phyloP scores from a whole-genome alignment of 2,113 vertebrate genomes.

The Bujurquina vittata region DNA sequence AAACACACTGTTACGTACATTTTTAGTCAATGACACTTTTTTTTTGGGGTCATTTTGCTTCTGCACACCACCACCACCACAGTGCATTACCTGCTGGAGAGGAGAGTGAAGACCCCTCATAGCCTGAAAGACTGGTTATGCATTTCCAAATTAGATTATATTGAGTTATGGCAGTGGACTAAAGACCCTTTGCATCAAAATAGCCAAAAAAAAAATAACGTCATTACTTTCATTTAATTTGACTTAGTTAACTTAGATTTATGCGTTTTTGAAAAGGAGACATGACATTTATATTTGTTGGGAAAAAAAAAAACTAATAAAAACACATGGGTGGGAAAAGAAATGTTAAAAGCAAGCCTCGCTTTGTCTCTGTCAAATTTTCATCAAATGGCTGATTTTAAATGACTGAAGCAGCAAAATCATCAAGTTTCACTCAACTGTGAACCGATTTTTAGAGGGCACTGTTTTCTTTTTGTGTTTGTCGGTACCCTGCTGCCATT shows the following conservation, averaged over 20 bases:
- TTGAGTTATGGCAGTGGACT: neutral
- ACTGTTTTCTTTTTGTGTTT: neutral
- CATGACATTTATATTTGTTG: neutral
- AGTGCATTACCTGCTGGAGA: neutral
- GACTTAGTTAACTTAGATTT: neutral
- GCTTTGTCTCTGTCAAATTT: neutral
- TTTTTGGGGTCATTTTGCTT: neutral
- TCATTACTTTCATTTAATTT: conserved; percentile 1
- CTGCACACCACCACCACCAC: neutral
- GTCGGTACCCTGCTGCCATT: conserved; percentile 11
- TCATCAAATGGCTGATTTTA: neutral
- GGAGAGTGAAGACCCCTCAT: neutral
- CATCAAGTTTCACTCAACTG: neutral
- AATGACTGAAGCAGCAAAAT: neutral
- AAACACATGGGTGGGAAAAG: neutral
- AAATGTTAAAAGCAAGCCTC: neutral
- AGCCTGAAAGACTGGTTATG: neutral
- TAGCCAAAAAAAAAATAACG: neutral
- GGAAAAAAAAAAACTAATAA: neutral
- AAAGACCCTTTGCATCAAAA: neutral
- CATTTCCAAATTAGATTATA: neutral
- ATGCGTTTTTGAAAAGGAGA: no score
- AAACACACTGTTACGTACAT: neutral
- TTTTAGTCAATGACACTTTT: neutral
- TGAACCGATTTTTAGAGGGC: neutral